Evolutionary conservation across 2,888 invertebrate genomes (phyloP), one percentile per base, ranked within the genome.

Genomic region (Dromius quadrimaculatus): DNA sequence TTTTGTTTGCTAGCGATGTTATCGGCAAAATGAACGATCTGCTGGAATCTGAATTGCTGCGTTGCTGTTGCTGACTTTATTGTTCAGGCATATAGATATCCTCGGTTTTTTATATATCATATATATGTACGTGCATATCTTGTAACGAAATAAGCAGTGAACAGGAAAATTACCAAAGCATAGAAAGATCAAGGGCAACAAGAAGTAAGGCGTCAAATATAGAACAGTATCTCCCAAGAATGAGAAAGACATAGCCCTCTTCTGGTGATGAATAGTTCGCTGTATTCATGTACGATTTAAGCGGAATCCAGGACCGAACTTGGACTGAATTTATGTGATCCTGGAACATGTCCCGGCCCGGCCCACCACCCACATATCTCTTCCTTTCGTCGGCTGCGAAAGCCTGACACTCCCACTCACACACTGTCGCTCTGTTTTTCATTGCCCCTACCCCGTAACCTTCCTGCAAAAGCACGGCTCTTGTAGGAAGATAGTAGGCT

Each of bases 311-410:
- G 57, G 68, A 68, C 68, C 68, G 68, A 68, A 68, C 57, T 68
- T 57, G 28, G 28, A 57, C 57, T 68, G 59, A 59, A 68, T 68
- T 68, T 59, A 68, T 68, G 68, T 41, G 43, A 68, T 68, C 68
- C 59, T 32, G 43, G 59, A 68, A 68, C 68, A 68, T 59, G 68
- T 68, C 57, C 59, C 20, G 68, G 57, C 23, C 28, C 68, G 32
- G 68, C 59, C 68, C 41, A 68, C 47, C 45, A 28, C 57, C 68
- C 68, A 68, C 68, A 68, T 68, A 68, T 68, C 57, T 50, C 47
- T 68, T 57, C 54, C 66, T 54, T 66, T 66, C 66, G 66, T 38
- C 68, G 59, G 15, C 43, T 62, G 45, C 43, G 34, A 57, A 15
- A 22, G 64, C 36, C 66, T 32, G 68, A 59, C 57, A 36, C 43